Base-by-base conservation (phyloP, 2,888 invertebrate species). In the Parthenolecanium corni region DNA sequence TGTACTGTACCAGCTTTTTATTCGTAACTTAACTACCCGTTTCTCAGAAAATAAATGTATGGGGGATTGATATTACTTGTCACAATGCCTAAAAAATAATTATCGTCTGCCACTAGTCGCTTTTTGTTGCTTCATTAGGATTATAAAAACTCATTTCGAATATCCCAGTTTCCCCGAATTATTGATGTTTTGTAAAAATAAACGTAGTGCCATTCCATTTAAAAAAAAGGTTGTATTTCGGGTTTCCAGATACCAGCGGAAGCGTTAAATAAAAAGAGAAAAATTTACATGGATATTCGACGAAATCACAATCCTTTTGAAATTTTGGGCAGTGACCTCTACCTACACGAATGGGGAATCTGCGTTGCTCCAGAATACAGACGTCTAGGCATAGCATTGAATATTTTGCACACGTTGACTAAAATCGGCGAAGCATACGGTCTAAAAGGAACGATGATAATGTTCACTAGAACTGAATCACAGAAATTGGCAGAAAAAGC, bases 261-360 rank as follows among this genome's bases (percentile, higher is more conserved):
- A 31, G 51, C 62, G 1, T 46, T 65, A 20, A 12, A 18, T 12
- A 65, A 65, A 54, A 40, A 53, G 40, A 14, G 16, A 1, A 53
- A 54, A 49, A 44, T 65, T 14, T 49, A 53, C 14, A 16, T 54
- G 9, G 62, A 52, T 23, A 49, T 65, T 9, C 24, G 54, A 62
- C 18, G 24, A 12, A 54, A 65, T 12, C 11, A n/a, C 2, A 21
- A 61, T 40, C 52, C 53, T 20, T 63, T 54, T n/a, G 63, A 53
- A 36, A 36, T 47, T 12, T 25, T 63, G 3, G 31, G 36, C 11
- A 16, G 38, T 3, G 38, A 63, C 24, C 20, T 14, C 6, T 51
- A 62, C 24, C n/a, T 65, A 18, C 46, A 65, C 18, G 65, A 62
- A 18, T 65, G 65, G 65, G 65, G 65, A 14, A 24, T 65, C 16